A percentile compares a stretch with the other conserved stretches of the same genome.
These are phyloP conservation scores for Amblyteles armatorius DNA, from an alignment of 2,888 invertebrate genomes.

Conservation along the genomic window DNA sequence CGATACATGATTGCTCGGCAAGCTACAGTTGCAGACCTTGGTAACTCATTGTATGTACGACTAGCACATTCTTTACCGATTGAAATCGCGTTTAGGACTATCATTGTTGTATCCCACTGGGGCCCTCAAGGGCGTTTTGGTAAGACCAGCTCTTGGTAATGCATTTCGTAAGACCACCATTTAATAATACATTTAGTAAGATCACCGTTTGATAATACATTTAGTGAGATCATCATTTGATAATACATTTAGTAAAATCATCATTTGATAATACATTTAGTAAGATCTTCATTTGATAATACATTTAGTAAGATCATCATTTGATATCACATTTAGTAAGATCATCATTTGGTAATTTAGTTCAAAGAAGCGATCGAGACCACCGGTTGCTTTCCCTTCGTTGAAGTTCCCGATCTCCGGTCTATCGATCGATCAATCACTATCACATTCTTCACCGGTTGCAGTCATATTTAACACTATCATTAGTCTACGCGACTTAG, in stretches of 20 bases:
- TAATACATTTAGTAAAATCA: too few species aligned
- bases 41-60: background rate
- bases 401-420: slow-evolving; percentile 3
- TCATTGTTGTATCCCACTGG: background rate
- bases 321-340: too few species aligned
- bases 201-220: too few species aligned
- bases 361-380: background rate
- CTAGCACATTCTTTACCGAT: background rate
- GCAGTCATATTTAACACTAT: background rate
- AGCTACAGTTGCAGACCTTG: background rate
- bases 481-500: background rate
- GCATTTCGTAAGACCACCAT: background rate
- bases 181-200: background rate
- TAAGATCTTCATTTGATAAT: too few species aligned
- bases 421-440: background rate
- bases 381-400: slow-evolving; percentile 26
- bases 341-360: background rate
- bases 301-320: too few species aligned
- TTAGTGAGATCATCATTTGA: too few species aligned
- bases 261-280: too few species aligned
- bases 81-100: background rate
- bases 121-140: background rate
- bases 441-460: background rate
- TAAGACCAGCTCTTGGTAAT: background rate
- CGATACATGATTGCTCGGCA: slow-evolving; percentile 6